Percentiles rank a stretch among this genome's conserved stretches.
Conservation (phyloP, 2,113 vertebrate genomes). For the Xenopus borealis region DNA sequence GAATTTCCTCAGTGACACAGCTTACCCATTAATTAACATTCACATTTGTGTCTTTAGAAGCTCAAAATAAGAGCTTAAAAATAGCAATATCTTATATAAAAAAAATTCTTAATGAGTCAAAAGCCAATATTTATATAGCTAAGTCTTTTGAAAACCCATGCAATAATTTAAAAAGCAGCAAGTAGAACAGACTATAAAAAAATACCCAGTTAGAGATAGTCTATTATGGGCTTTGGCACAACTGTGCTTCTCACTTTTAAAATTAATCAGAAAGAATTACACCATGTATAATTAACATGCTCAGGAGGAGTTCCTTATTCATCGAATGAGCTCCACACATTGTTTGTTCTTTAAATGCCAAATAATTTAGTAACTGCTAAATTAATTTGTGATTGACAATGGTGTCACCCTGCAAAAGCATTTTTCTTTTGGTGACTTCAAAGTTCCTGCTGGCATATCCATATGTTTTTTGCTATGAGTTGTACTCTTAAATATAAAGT, state of each 20-base stretch:
- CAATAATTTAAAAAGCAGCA: too few species aligned
- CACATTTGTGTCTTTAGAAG: too few species aligned
- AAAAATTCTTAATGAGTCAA: too few species aligned
- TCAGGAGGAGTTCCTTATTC: constrained; percentile 55
- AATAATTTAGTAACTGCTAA: constrained; percentile 57
- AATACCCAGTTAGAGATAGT: constrained; percentile 2
- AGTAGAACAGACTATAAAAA: not conserved
- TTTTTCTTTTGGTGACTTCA: constrained; percentile 46
- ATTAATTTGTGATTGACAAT: constrained; percentile 62
- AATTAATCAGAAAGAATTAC: constrained; percentile 62
- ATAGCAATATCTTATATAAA: too few species aligned
- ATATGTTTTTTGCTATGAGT: too few species aligned
- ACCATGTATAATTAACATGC: constrained; percentile 58
- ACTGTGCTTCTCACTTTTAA: constrained; percentile 48
- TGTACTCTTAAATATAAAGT: too few species aligned
- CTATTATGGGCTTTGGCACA: constrained; percentile 37
- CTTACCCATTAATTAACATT: too few species aligned
- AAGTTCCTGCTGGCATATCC: constrained; percentile 32
- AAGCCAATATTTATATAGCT: too few species aligned
- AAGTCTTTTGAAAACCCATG: too few species aligned
- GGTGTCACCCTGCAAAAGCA: constrained; percentile 51
- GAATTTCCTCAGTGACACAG: too few species aligned
- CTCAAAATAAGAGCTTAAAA: too few species aligned
- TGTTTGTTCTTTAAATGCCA: constrained; percentile 57
- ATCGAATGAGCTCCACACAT: constrained; percentile 49